Percentiles rank a stretch among this genome's conserved stretches.
These are phyloP conservation scores for Porites divaricata DNA, from an alignment of 92 coral and sea anemone species.

Conservation along the genomic window DNA sequence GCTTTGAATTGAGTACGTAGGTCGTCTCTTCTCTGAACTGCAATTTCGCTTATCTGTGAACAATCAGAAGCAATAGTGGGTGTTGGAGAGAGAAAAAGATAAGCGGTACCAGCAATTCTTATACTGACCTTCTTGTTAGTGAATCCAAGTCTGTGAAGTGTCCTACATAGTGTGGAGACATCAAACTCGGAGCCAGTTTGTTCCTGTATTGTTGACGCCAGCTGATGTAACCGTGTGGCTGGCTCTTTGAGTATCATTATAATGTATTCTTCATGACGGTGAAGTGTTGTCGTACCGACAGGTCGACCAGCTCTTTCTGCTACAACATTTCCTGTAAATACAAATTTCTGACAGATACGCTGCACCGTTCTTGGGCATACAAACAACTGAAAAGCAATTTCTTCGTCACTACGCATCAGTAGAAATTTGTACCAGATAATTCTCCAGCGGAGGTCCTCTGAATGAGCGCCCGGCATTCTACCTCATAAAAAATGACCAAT, in stretches of 20 bases:
- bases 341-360: conserved; percentile 19
- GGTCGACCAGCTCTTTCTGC: conserved; percentile 26
- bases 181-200: conserved; percentile 52
- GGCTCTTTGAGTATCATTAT: conserved; percentile 45
- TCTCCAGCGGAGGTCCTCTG: conserved; percentile 28
- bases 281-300: conserved; percentile 12
- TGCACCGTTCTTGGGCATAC: conserved; percentile 44
- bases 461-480: not conserved
- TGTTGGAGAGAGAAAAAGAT: not conserved
- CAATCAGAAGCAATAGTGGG: not conserved
- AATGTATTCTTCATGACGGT: conserved; percentile 58
- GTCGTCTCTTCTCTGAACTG: conserved; percentile 44
- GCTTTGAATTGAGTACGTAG: conserved; percentile 38
- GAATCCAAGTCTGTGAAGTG: conserved; percentile 10
- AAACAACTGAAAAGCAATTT: conserved; percentile 41
- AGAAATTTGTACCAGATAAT: conserved; percentile 24
- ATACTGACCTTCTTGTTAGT: not conserved
- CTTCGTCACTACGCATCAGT: conserved; percentile 20
- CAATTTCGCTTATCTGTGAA: conserved; percentile 18
- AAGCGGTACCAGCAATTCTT: not conserved
- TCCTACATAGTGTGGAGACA: conserved; percentile 39
- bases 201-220: conserved; percentile 27
- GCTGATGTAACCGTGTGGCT: conserved; percentile 42
- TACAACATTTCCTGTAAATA: conserved; percentile 32
- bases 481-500: not conserved